Evolutionary conservation across 1,140 invertebrate genomes (phyloP).

Genomic region (Carposina sasakii): DNA sequence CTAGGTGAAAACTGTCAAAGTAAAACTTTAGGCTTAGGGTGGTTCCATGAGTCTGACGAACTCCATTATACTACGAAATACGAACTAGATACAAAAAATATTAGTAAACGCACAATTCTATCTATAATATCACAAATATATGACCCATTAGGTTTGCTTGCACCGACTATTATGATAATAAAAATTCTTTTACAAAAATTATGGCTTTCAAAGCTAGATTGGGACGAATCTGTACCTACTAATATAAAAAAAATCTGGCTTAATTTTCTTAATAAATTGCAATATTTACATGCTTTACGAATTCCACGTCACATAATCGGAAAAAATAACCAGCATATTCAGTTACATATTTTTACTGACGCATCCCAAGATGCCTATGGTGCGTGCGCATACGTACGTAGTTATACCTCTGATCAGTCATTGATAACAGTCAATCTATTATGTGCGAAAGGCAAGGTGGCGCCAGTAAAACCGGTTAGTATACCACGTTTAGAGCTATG

Average conservation of each 20-base stretch:
- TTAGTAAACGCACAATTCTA: neutral
- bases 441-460: slow-evolving; percentile 23
- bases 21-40: too few relatives aligned
- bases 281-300: neutral
- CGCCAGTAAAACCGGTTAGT: slow-evolving; percentile 15
- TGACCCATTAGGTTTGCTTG: neutral
- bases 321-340: neutral
- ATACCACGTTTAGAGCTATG: too few relatives aligned
- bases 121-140: slow-evolving; percentile 9
- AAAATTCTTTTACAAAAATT: neutral
- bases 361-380: slow-evolving; percentile 13
- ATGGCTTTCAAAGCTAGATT: neutral
- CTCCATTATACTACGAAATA: neutral
- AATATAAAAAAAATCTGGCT: slow-evolving; percentile 6
- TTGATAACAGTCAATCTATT: slow-evolving; percentile 7
- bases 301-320: neutral
- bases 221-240: neutral
- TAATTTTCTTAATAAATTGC: neutral
- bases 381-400: slow-evolving; percentile 6
- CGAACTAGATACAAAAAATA: neutral
- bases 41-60: too few relatives aligned
- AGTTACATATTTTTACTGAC: slow-evolving; percentile 15
- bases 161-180: neutral
- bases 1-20: too few relatives aligned
- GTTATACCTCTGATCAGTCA: neutral